Evolutionary conservation across 1,140 invertebrate species (phyloP).

Genomic region (Philaenus spumarius): DNA sequence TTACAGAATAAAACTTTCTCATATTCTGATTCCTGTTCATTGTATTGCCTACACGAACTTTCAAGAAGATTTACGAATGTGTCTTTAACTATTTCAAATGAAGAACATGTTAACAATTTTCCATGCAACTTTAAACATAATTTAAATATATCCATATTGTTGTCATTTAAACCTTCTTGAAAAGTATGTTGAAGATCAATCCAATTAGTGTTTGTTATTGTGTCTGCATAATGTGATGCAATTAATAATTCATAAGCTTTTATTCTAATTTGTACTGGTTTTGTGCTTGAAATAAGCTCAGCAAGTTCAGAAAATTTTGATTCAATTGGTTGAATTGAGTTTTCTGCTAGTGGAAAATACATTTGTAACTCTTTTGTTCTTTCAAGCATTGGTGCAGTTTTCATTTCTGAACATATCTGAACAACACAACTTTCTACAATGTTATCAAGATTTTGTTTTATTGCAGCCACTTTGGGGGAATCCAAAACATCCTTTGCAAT

Average conservation of each 20-base stretch:
- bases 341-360: background rate
- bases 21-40: background rate
- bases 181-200: background rate
- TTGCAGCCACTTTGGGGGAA: background rate
- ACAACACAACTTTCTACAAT: background rate
- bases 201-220: background rate
- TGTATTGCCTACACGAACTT: background rate
- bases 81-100: background rate
- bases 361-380: background rate
- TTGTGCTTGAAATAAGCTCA: background rate
- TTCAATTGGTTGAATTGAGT: background rate
- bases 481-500: background rate
- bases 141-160: conserved; percentile 2
- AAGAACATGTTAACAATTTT: conserved; percentile 1
- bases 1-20: background rate
- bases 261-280: conserved; percentile 1
- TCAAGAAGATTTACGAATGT: background rate
- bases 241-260: background rate
- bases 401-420: too few relatives aligned
- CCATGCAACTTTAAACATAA: background rate
- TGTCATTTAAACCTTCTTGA: background rate
- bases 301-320: background rate
- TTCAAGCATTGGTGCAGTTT: background rate
- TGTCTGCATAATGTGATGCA: background rate
- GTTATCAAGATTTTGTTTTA: conserved; percentile 3